Evolutionary conservation across 2,888 invertebrate species (phyloP).

Genomic region (Tanytarsus gracilentus): DNA sequence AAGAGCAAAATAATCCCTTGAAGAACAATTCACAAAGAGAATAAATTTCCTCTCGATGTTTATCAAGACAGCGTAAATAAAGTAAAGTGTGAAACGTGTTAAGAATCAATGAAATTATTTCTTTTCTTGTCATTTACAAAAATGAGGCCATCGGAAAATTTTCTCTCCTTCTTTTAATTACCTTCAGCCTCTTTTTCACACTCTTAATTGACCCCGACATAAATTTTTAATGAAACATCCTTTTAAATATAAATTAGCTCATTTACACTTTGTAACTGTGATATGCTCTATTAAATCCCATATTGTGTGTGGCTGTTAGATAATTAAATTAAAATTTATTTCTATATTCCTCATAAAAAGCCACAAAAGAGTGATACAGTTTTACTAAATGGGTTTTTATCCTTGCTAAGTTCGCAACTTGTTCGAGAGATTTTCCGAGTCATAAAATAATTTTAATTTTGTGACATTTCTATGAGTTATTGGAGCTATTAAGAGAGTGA

Average conservation of each 20-base stretch:
- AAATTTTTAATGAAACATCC: constrained; percentile 10
- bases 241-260: constrained; percentile 8
- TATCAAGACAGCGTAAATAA: constrained; percentile 19
- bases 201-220: neutral
- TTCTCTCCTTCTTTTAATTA: too few relatives aligned
- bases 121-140: too few relatives aligned
- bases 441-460: constrained; percentile 20
- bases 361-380: too few relatives aligned
- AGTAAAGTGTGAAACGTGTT: constrained; percentile 1
- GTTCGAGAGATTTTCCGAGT: constrained; percentile 4
- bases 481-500: constrained; percentile 6
- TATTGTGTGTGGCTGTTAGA: constrained; percentile 7
- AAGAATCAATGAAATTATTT: constrained; percentile 20
- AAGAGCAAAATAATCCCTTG: neutral
- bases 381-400: too few relatives aligned
- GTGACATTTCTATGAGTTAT: constrained; percentile 23
- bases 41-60: neutral
- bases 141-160: neutral
- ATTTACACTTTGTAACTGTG: neutral
- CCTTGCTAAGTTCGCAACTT: too few relatives aligned
- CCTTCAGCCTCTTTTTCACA: neutral
- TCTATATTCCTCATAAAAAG: too few relatives aligned
- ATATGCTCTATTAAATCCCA: neutral
- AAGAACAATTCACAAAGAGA: neutral
- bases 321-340: neutral